Conservation (phyloP, 2,797 vertebrate species). For the Parauchenoglanis ngamensis region DNA sequence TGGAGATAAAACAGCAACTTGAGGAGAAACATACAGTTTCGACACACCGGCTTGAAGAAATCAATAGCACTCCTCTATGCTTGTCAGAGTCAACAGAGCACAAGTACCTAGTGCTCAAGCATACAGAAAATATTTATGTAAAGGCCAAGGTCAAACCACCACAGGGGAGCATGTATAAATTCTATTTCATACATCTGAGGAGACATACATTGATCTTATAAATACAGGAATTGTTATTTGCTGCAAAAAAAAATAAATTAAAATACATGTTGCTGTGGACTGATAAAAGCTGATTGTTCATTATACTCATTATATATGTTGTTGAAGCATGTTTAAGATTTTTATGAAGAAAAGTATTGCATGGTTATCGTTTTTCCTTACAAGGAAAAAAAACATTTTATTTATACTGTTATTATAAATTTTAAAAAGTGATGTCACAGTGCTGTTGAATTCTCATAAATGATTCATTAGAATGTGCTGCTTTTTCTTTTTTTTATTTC, state of each 20-base stretch:
- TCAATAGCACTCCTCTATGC: slow-evolving; percentile 66
- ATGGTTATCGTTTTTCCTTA: not conserved
- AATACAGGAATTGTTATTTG: not conserved
- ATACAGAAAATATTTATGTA: slow-evolving; percentile 74
- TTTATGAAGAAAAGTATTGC: not conserved
- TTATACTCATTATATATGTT: not conserved
- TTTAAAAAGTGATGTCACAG: not conserved
- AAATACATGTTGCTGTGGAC: not conserved
- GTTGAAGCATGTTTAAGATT: not conserved
- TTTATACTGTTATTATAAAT: not conserved
- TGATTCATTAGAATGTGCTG: not conserved
- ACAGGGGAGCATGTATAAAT: slow-evolving; percentile 56
- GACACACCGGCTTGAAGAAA: slow-evolving; percentile 67
- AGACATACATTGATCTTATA: not conserved
- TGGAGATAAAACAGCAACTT: slow-evolving; percentile 51
- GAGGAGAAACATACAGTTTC: slow-evolving; percentile 57
- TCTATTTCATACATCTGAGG: not conserved
- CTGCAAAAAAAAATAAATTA: not conserved
- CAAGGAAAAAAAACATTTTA: not conserved
- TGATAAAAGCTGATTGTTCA: not conserved
- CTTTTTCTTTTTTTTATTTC: slow-evolving; percentile 5
- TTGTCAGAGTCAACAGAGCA: slow-evolving; percentile 65
- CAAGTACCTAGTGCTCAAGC: slow-evolving; percentile 43
- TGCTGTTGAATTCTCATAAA: not conserved
- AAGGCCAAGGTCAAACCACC: slow-evolving; percentile 64